phyloP scores from a whole-genome alignment of 2,888 invertebrate species.

The Andrena haemorrhoa region DNA sequence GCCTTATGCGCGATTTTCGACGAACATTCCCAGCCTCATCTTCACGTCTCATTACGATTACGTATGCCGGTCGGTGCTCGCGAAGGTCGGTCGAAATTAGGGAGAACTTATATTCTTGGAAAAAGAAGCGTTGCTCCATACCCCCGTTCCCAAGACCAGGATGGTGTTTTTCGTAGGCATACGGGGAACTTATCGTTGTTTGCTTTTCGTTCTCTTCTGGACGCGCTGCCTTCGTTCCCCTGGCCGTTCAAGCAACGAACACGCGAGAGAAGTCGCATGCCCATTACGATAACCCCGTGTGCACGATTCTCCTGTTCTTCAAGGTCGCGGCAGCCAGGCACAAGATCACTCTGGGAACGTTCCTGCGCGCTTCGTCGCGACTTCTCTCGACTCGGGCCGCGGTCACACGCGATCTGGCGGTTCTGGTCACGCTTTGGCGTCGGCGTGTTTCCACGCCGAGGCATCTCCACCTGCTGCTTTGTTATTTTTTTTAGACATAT shows the following conservation, averaged over 20 bases:
- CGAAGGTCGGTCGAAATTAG: constrained; percentile 35
- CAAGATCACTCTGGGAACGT: constrained; percentile 39
- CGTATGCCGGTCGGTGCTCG: not conserved
- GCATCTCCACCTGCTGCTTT: too few species aligned
- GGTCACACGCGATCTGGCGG: too few species aligned
- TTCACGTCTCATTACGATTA: constrained; percentile 50
- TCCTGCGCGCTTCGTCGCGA: not conserved
- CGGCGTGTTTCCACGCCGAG: too few species aligned
- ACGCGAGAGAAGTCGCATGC: constrained; percentile 68
- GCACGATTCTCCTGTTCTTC: constrained; percentile 65
- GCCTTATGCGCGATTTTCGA: not conserved
- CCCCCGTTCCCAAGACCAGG: constrained; percentile 28
- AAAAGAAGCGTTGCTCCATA: constrained; percentile 17
- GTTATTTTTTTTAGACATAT: too few species aligned
- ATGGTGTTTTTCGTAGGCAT: constrained; percentile 40
- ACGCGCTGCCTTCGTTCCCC: constrained; percentile 26
- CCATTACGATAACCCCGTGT: constrained; percentile 76
- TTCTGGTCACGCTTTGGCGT: too few species aligned
- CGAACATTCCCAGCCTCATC: not conserved
- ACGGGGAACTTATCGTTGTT: not conserved
- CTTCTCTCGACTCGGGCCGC: too few species aligned
- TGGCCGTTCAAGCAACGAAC: constrained; percentile 45
- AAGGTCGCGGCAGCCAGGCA: constrained; percentile 70
- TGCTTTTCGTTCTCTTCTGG: constrained; percentile 17
- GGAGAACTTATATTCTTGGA: constrained; percentile 55